Base-by-base conservation (phyloP, 2,888 invertebrate genomes). In the Caenorhabditis sulstoni region DNA sequence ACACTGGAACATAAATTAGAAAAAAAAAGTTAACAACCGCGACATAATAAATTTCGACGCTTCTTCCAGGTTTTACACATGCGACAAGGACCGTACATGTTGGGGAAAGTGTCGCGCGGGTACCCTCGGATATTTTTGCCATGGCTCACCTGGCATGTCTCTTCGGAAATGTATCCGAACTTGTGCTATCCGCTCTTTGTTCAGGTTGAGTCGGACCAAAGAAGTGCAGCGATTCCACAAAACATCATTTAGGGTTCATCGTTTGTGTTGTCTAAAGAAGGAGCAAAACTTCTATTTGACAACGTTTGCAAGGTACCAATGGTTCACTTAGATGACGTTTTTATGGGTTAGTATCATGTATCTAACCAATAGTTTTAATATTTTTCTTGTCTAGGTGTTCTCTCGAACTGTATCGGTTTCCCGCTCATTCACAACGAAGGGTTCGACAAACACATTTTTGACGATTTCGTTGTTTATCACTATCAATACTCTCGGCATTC, bases 111-210 rank as follows among this genome's bases (percentile, higher is more conserved):
- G 3, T 89, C 89, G 8, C 75, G 88, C 8, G 89, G 90, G 2
- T 89, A 89, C 50, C 89, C 89, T 0, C 80, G 89, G 9, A 82
- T 89, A 3, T 85, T 90, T 57, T 79, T 89, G 75, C 87, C 88
- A 3, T 90, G 90, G 90, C 65, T 89, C 18, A 82, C 87, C 14
- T 89, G 89, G 89, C 87, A 87, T 74, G 89, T 89, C 8, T 83
- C 87, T 1, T 81, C 83, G 18, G 74, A 81, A 22, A 82, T 85
- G 79, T 89, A 90, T 67, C 87, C 88, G 0, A 83, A 88, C 67
- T 77, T 88, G 53, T 89, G 89, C 49, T 89, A 89, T 76, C 89
- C 89, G 5, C 79, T 87, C 1, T 89, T 90, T 68, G 83, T 87
- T 4, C 89, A 88, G 85, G 88, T 52, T 29, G 29, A 23, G 22